A percentile compares a stretch with the other conserved stretches of the same genome.
phyloP scores from a whole-genome alignment of 2,797 vertebrate genomes.

The Gymnocypris eckloni region DNA sequence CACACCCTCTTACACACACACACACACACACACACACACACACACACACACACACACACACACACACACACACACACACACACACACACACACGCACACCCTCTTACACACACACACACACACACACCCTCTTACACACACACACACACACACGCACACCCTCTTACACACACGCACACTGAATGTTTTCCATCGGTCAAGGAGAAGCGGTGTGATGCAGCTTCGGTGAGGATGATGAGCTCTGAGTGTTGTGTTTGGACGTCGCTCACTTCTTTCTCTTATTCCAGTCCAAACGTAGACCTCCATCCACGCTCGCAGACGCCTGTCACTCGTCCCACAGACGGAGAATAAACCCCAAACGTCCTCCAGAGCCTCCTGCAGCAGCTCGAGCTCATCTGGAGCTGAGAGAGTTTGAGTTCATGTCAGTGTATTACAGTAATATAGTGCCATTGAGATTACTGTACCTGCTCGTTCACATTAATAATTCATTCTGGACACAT shows the following conservation, averaged over 20 bases:
- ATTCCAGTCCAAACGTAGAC: neutral
- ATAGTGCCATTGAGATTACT: neutral
- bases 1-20: neutral
- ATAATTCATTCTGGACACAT: neutral
- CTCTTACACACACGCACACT: too few species aligned
- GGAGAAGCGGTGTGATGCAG: neutral
- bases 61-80: too few species aligned
- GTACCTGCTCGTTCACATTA: neutral
- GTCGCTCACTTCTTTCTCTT: neutral
- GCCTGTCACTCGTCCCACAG: neutral
- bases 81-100: too few species aligned
- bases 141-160: too few species aligned
- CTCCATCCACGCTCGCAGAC: neutral
- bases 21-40: too few species aligned
- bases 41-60: neutral
- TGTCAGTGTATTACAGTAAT: neutral
- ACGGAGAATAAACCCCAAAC: conserved; percentile 8
- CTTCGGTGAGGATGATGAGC: neutral
- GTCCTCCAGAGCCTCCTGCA: neutral
- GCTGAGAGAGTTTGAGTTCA: neutral
- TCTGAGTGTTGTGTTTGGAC: conserved; percentile 4
- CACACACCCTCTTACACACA: too few species aligned
- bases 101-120: too few species aligned
- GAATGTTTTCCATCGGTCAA: conserved; percentile 26
- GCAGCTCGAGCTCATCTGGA: conserved; percentile 11